Conservation (phyloP, 1,140 invertebrate genomes). For the Trichomalopsis sarcophagae region DNA sequence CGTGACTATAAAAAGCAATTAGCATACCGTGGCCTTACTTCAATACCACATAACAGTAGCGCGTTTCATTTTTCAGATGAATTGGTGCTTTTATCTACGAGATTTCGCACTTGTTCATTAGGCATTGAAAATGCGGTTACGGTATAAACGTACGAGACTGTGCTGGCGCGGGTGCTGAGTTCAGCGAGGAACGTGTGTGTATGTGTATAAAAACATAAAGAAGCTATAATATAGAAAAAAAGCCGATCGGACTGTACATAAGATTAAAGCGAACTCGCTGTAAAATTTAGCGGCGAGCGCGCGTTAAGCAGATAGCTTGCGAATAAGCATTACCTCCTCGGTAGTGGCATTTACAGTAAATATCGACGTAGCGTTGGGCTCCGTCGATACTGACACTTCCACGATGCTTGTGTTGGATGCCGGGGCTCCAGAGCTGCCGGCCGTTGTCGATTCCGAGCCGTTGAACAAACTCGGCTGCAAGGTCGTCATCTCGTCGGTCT, state of each 20-base stretch:
- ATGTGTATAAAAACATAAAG: conserved; percentile 26
- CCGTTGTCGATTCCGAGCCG: conserved; percentile 31
- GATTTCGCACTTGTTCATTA: not conserved
- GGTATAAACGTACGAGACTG: conserved; percentile 14
- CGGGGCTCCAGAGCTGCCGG: not conserved
- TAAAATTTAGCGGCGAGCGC: conserved; percentile 6
- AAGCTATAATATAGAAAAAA: conserved; percentile 25
- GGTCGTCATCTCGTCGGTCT: conserved; percentile 4
- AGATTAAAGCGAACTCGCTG: conserved; percentile 39
- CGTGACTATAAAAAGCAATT: conserved; percentile 27
- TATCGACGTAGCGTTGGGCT: conserved; percentile 58
- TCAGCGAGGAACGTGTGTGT: not conserved
- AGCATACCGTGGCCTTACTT: not conserved
- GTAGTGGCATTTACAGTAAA: conserved; percentile 64
- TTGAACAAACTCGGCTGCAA: conserved; percentile 7
- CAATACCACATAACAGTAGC: conserved; percentile 1
- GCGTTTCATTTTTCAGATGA: not conserved
- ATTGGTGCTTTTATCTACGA: not conserved
- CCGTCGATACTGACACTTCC: conserved; percentile 1
- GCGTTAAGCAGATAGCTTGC: conserved; percentile 60
- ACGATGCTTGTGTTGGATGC: not conserved
- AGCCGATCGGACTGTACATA: conserved; percentile 42
- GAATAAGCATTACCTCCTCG: conserved; percentile 70
- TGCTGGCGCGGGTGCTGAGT: not conserved
- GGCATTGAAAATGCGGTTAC: not conserved